phyloP scores from a whole-genome alignment of 1,140 invertebrate species.

The Proctacanthus coquilletti region DNA sequence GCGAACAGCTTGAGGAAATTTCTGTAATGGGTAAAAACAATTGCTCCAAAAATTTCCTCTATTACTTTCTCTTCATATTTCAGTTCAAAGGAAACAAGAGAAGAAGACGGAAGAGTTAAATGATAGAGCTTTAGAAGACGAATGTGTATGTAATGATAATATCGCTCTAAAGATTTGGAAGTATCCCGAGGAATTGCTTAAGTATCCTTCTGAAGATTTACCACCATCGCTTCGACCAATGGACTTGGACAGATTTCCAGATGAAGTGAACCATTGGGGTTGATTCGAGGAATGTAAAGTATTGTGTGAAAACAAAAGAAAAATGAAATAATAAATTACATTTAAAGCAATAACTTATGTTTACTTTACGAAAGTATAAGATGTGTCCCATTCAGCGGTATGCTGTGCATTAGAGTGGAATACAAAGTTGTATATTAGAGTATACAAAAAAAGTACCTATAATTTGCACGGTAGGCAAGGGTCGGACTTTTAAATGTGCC shows the following conservation, averaged over 20 bases:
- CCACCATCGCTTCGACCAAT: constrained; percentile 28
- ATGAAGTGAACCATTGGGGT: constrained; percentile 24
- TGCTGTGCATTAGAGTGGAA: too few species aligned
- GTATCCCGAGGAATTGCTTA: constrained; percentile 15
- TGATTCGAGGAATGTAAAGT: not conserved
- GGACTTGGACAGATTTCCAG: constrained; percentile 12
- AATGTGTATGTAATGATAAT: not conserved
- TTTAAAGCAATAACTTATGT: too few species aligned
- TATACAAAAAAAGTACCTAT: too few species aligned
- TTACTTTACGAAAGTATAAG: too few species aligned
- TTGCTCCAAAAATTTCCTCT: not conserved
- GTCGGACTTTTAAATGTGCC: too few species aligned
- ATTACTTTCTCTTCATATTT: not conserved
- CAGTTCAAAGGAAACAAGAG: not conserved
- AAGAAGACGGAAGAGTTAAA: not conserved
- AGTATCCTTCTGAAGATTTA: constrained; percentile 15
- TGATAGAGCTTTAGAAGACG: not conserved
- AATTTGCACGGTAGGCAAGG: too few species aligned
- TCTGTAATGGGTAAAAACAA: too few species aligned
- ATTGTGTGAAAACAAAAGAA: too few species aligned
- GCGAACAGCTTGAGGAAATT: too few species aligned
- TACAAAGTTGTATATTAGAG: too few species aligned
- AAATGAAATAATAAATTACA: too few species aligned
- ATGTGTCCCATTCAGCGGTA: too few species aligned
- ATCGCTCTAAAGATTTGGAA: constrained; percentile 14